A percentile compares a stretch with the other conserved stretches of the same genome.
Evolutionary conservation across 2,113 vertebrate species (phyloP).

Genomic region (Tupaia chinensis): DNA sequence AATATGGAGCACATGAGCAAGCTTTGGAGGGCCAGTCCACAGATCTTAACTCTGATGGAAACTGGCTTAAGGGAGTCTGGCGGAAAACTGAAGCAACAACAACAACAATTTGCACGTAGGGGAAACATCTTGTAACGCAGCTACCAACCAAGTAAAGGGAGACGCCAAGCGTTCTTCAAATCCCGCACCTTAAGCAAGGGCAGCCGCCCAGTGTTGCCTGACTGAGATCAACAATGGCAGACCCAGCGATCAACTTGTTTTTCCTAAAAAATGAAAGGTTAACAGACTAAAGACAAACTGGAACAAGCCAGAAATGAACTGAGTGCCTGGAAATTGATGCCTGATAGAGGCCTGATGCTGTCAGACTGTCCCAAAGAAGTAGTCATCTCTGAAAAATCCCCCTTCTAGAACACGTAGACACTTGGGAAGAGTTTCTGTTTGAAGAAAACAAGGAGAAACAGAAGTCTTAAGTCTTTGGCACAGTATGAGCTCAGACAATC

Average conservation of each 20-base stretch:
- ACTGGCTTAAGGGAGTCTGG: too few species aligned
- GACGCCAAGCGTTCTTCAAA: conserved; percentile 86
- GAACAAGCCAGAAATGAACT: conserved; percentile 99
- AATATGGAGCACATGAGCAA: too few species aligned
- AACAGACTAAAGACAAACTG: conserved; percentile 99
- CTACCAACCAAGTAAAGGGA: too few species aligned
- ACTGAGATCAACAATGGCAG: conserved; percentile 99
- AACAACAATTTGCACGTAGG: too few species aligned
- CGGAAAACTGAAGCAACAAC: too few species aligned
- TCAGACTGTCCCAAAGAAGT: conserved; percentile 99
- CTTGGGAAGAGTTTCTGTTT: conserved; percentile 92
- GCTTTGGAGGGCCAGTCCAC: too few species aligned
- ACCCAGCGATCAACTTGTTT: conserved; percentile 99
- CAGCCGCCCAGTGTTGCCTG: conserved; percentile 99
- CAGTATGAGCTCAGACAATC: too few species aligned
- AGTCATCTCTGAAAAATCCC: conserved; percentile 91
- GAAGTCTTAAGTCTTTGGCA: conserved; percentile 91
- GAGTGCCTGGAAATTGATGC: conserved; percentile 99
- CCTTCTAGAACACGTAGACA: conserved; percentile 94
- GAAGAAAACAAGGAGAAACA: conserved; percentile 95
- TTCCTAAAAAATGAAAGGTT: conserved; percentile 99
- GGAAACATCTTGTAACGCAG: too few species aligned
- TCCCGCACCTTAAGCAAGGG: conserved; percentile 99
- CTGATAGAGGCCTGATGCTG: conserved; percentile 99
- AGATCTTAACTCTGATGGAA: too few species aligned